A percentile compares a stretch with the other conserved stretches of the same genome.
phyloP scores from a whole-genome alignment of 2,888 invertebrate species.

The Xestia ashworthii region DNA sequence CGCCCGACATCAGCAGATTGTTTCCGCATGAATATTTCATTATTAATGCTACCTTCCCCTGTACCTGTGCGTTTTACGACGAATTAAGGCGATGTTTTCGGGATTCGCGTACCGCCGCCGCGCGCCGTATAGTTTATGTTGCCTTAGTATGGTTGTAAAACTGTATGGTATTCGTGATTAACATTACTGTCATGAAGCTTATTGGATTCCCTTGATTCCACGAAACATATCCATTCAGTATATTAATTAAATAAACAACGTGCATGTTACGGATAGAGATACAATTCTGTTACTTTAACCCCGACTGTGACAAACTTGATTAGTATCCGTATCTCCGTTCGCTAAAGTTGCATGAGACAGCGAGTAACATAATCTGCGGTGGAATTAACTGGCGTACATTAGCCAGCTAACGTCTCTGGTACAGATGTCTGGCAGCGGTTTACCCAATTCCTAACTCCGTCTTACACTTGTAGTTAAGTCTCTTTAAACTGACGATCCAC shows the following conservation, averaged over 20 bases:
- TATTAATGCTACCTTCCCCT: constrained; percentile 70
- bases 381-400: constrained; percentile 58
- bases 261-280: neutral
- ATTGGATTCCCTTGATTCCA: neutral
- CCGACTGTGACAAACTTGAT: constrained; percentile 44
- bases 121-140: constrained; percentile 15
- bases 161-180: constrained; percentile 4
- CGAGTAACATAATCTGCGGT: constrained; percentile 38
- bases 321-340: constrained; percentile 27
- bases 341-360: constrained; percentile 28
- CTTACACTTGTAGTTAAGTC: constrained; percentile 41
- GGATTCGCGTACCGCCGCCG: constrained; percentile 14
- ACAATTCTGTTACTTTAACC: constrained; percentile 14
- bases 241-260: constrained; percentile 27
- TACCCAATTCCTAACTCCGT: constrained; percentile 55
- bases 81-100: constrained; percentile 56
- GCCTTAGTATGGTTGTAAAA: constrained; percentile 25
- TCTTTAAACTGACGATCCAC: constrained; percentile 39
- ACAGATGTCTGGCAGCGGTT: constrained; percentile 56
- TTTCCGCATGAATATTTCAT: constrained; percentile 82
- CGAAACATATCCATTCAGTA: constrained; percentile 11
- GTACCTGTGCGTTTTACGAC: constrained; percentile 65
- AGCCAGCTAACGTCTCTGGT: constrained; percentile 48
- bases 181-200: neutral
- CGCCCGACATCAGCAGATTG: constrained; percentile 74